Evolutionary conservation across 2,888 invertebrate genomes (phyloP).

Genomic region (Coremacera marginata): DNA sequence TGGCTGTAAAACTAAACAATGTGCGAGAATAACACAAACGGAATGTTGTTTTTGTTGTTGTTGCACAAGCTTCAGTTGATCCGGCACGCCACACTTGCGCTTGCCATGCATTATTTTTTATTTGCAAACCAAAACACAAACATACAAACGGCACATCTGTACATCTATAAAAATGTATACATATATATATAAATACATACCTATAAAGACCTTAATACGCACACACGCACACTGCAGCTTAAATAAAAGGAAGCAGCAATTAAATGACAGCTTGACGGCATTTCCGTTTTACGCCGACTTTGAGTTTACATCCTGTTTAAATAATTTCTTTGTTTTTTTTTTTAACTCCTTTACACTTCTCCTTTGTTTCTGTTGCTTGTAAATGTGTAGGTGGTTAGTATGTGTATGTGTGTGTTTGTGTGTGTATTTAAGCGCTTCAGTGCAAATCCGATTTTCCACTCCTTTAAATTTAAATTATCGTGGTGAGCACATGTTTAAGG

Average conservation of each 20-base stretch:
- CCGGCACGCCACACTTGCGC: no score
- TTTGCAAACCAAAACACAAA: no score
- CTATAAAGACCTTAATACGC: not conserved
- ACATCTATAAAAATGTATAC: no score
- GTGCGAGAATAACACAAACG: not conserved
- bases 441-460: not conserved
- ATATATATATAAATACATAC: not conserved
- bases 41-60: not conserved
- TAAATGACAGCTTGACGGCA: conserved; percentile 30
- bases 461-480: not conserved
- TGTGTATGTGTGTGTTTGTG: no score
- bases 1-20: not conserved
- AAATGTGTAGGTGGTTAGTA: not conserved
- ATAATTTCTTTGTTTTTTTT: not conserved
- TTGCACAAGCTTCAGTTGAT: no score
- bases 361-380: not conserved
- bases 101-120: no score
- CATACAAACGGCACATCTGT: no score
- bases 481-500: not conserved
- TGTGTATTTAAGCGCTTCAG: no score
- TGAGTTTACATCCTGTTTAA: conserved; percentile 1
- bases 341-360: not conserved
- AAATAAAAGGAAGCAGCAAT: conserved; percentile 11
- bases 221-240: not conserved
- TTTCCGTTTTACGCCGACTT: conserved; percentile 21